Percentiles rank a stretch among this genome's conserved stretches.
phyloP scores from a whole-genome alignment of 2,113 vertebrate genomes.

The Mus musculus region DNA sequence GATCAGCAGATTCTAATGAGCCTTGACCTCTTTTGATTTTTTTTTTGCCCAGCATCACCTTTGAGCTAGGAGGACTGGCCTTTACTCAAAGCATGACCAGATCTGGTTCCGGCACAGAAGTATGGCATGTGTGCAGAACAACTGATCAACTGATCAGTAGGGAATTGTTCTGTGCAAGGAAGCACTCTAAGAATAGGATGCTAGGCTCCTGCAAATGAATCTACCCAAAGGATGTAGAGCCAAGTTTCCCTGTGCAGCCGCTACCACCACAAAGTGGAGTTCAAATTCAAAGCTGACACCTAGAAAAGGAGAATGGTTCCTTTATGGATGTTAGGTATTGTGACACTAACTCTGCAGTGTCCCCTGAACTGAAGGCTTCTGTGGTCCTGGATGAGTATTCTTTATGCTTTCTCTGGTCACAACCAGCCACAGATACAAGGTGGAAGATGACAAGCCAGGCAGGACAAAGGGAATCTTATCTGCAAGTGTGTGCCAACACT shows the following conservation, averaged over 20 bases:
- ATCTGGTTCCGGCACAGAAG: neutral
- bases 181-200: neutral
- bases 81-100: neutral
- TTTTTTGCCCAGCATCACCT: neutral
- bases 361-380: neutral
- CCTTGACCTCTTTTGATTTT: neutral
- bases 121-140: neutral
- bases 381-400: neutral
- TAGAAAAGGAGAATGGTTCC: neutral
- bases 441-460: neutral
- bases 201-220: neutral
- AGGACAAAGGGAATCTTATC: neutral
- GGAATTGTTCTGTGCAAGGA: neutral
- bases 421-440: neutral
- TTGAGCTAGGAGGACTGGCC: neutral
- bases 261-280: neutral
- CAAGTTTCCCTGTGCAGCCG: neutral
- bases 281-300: neutral
- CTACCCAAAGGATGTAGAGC: neutral
- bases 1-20: neutral
- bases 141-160: neutral
- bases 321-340: neutral
- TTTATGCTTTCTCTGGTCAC: neutral
- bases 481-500: neutral
- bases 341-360: neutral